Evolutionary conservation across 2,113 vertebrate genomes (phyloP), one percentile per base, ranked within the genome.

Genomic region (Henicopernis longicauda): DNA sequence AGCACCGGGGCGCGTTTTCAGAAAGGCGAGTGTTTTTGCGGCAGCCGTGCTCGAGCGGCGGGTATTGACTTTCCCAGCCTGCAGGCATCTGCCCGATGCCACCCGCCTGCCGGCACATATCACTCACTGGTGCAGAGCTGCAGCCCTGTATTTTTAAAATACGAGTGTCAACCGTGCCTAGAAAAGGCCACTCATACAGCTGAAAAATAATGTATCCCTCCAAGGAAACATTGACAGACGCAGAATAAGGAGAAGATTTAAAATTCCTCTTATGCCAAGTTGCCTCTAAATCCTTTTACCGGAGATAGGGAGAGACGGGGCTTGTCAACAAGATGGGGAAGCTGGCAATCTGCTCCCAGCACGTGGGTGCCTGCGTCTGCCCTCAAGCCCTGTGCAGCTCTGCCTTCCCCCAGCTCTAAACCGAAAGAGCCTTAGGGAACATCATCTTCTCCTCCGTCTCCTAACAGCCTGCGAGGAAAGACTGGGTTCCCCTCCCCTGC

Each of bases 41-140:
- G 49, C 44, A 13, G n/a, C 55, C 12, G 3, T 1, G 4, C 32
- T 45, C 5, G 4, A 72, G 78, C 1, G 2, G 31, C 7, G 55
- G 70, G 31, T 11, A 12, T 6, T 4, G 36, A 40, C 66, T 9
- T 49, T 34, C 25, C 69, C 49, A 32, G 87, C 84, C 67, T 72
- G 72, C 26, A 32, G 84, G 50, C 18, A 15, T 9, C 72, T n/a
- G 52, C 38, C 61, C 7, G 31, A 3, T 34, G 50, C 76, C 58
- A 34, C 50, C 50, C 61, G 8, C 29, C 2, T 0, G 55, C 40
- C 2, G 5, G 42, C 82, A 55, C 52, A 7, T 66, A 7, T 0
- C 2, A 3, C 29, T 42, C 55, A 5, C 2, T 0, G 9, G 7
- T 9, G 54, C 25, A 4, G 54, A 61, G 7, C 42, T 55, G 63